Evolutionary conservation across 1,140 invertebrate species (phyloP).

Genomic region (Leptinotarsa texana): DNA sequence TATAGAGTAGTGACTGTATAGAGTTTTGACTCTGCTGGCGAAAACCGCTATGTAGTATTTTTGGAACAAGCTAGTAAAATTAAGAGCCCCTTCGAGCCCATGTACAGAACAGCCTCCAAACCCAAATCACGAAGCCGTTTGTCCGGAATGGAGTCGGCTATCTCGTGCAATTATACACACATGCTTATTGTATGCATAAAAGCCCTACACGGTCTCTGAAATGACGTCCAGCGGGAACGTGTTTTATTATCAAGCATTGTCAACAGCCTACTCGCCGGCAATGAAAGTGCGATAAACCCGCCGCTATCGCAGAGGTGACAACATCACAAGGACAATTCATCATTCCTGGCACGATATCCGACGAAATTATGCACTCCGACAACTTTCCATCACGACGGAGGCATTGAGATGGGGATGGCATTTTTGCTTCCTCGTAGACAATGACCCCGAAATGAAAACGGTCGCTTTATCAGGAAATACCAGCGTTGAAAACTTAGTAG

Average conservation of each 20-base stretch:
- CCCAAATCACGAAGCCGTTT: not conserved
- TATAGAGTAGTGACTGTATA: too few relatives aligned
- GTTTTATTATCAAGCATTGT: conserved; percentile 32
- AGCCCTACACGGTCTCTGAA: conserved; percentile 8
- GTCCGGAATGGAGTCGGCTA: not conserved
- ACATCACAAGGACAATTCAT: not conserved
- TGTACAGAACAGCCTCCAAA: not conserved
- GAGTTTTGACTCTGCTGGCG: too few relatives aligned
- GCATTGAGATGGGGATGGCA: not conserved
- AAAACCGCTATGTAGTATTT: too few relatives aligned
- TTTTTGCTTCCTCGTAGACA: not conserved
- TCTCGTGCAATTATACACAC: not conserved
- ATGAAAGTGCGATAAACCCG: not conserved
- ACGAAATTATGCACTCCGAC: not conserved
- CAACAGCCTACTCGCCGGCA: conserved; percentile 20
- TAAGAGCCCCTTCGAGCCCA: not conserved
- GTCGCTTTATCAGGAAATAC: too few relatives aligned
- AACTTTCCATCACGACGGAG: not conserved
- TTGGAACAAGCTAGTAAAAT: too few relatives aligned
- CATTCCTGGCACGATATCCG: conserved; percentile 7
- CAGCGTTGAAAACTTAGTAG: too few relatives aligned
- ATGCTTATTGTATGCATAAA: conserved; percentile 20
- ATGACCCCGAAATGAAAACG: not conserved
- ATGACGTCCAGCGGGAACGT: conserved; percentile 20
- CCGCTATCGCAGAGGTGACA: not conserved